Evolutionary conservation across 2,797 vertebrate genomes (phyloP).

Genomic region (Labroides dimidiatus): DNA sequence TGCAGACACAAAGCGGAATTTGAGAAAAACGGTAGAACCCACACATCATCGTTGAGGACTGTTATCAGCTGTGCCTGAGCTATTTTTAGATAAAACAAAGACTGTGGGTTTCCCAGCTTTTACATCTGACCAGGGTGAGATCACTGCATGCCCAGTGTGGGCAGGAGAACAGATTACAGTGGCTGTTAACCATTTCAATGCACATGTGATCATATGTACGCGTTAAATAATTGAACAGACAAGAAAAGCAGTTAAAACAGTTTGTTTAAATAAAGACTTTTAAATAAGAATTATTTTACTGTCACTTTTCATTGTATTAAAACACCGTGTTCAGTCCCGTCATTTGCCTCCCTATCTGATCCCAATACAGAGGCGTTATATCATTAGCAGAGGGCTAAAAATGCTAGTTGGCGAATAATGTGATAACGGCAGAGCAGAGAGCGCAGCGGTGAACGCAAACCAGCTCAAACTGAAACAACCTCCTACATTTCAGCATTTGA

Average conservation of each 20-base stretch:
- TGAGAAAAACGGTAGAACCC: not conserved
- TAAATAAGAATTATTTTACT: fast-evolving
- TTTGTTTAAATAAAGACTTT: not conserved
- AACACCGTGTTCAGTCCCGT: not conserved
- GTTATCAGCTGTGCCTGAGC: not conserved
- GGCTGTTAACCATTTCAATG: not conserved
- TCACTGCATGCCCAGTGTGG: not conserved
- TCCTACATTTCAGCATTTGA: fast-evolving
- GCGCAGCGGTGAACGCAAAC: not conserved
- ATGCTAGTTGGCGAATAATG: conserved; percentile 61
- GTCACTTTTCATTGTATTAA: not conserved
- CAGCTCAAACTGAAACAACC: not conserved
- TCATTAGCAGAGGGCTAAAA: conserved; percentile 35
- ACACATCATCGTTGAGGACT: not conserved
- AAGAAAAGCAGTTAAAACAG: conserved; percentile 4
- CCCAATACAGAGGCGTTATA: not conserved
- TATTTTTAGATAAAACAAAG: not conserved
- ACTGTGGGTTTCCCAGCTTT: not conserved
- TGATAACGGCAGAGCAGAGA: conserved; percentile 19
- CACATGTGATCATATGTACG: not conserved
- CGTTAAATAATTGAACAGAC: too few species aligned
- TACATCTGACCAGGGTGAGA: not conserved
- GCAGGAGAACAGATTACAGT: not conserved
- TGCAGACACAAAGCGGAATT: not conserved
- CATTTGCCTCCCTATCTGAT: not conserved